A percentile compares a stretch with the other conserved stretches of the same genome.
These are phyloP conservation scores for Neomorphus geoffroyi DNA, from an alignment of 2,797 vertebrate genomes.

Conservation along the genomic window DNA sequence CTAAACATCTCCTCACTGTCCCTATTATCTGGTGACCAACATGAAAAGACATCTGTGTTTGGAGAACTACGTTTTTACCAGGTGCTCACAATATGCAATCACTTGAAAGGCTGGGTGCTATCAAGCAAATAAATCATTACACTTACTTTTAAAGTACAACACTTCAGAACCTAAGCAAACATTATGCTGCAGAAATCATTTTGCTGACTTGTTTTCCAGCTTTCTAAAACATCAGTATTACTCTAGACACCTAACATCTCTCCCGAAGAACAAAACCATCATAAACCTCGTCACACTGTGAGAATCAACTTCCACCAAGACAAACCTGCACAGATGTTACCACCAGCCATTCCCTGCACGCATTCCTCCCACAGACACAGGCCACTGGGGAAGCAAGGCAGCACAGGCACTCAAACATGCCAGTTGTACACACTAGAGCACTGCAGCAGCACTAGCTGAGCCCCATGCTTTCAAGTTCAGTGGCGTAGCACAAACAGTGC, in stretches of 20 bases:
- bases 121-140: rapidly evolving
- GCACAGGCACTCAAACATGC: neutral
- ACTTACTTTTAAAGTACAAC: neutral
- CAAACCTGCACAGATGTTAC: neutral
- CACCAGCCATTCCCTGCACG: neutral
- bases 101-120: neutral
- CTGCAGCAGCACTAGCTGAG: neutral
- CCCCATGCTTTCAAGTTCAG: rapidly evolving
- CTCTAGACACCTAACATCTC: neutral
- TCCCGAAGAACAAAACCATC: neutral
- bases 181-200: neutral
- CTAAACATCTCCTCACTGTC: neutral
- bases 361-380: neutral
- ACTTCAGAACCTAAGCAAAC: neutral
- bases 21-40: neutral
- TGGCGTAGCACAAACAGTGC: neutral
- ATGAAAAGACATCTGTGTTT: rapidly evolving
- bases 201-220: no score
- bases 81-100: rapidly evolving
- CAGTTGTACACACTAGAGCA: neutral
- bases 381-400: neutral
- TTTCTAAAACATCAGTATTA: neutral
- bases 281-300: rapidly evolving
- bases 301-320: neutral
- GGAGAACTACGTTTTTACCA: neutral